Evolutionary conservation across 2,797 vertebrate species (phyloP).

Genomic region (Tangara arthus): DNA sequence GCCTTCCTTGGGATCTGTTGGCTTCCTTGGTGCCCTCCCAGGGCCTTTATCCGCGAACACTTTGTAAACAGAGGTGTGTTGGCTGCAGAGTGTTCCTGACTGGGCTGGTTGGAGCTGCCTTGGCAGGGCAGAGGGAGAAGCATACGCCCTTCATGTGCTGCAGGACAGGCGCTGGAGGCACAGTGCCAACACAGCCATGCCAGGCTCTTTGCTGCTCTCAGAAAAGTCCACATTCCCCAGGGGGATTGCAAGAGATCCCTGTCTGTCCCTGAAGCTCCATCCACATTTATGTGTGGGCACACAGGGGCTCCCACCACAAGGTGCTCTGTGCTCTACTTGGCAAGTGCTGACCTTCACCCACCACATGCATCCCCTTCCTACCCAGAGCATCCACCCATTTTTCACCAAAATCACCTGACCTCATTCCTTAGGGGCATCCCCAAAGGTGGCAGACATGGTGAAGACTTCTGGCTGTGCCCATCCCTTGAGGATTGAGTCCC

Average conservation of each 20-base stretch:
- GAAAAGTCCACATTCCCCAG: background rate
- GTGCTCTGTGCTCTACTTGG: background rate
- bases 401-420: background rate
- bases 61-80: conserved; percentile 32
- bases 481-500: no score
- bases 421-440: background rate
- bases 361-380: fast-evolving
- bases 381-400: background rate
- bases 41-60: background rate
- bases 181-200: fast-evolving
- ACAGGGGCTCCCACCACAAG: background rate
- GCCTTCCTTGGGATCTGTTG: background rate
- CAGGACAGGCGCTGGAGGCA: background rate
- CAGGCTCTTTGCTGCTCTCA: background rate
- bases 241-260: background rate
- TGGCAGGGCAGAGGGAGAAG: background rate
- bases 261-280: background rate
- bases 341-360: background rate
- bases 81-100: fast-evolving
- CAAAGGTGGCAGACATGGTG: background rate
- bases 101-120: background rate
- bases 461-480: background rate
- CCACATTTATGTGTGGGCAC: fast-evolving
- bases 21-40: background rate
- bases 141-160: background rate